Conservation (phyloP, 2,113 vertebrate genomes). For the Mola mola region DNA sequence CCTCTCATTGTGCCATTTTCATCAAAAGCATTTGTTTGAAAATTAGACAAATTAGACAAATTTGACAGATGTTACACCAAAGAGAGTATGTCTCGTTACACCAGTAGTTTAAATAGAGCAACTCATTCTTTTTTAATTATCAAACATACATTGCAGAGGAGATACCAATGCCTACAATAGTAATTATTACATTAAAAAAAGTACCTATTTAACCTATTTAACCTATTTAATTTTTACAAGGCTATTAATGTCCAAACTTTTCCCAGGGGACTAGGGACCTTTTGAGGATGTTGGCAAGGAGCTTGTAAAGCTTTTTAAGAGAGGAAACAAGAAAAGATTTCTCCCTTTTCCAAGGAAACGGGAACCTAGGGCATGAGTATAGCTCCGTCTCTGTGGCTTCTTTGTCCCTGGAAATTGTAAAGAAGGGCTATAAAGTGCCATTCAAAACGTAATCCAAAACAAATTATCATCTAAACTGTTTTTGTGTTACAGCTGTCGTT, state of each 20-base stretch:
- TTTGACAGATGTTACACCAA: constrained; percentile 12
- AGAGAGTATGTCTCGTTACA: constrained; percentile 18
- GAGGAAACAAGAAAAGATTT: too few relatives aligned
- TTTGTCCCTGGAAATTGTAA: background rate
- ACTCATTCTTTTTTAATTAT: too few relatives aligned
- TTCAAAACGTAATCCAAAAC: background rate
- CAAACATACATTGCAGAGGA: too few relatives aligned
- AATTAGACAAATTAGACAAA: constrained; percentile 28
- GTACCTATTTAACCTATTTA: too few relatives aligned
- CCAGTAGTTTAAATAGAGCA: background rate
- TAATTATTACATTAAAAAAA: background rate
- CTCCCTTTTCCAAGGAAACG: background rate
- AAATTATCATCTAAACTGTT: background rate
- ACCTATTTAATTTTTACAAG: background rate
- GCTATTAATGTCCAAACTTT: background rate
- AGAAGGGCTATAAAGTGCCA: background rate
- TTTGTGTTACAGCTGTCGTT: background rate
- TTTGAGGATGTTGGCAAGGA: too few relatives aligned
- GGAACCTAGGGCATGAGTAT: background rate
- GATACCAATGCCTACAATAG: too few relatives aligned
- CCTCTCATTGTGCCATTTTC: constrained; percentile 23
- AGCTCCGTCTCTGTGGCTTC: background rate
- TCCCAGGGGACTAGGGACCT: too few relatives aligned
- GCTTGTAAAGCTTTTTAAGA: too few relatives aligned
- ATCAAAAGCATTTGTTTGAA: constrained; percentile 35